These are phyloP conservation scores for Eriosoma lanigerum DNA, from an alignment of 1,140 invertebrate genomes.

Conservation along the genomic window DNA sequence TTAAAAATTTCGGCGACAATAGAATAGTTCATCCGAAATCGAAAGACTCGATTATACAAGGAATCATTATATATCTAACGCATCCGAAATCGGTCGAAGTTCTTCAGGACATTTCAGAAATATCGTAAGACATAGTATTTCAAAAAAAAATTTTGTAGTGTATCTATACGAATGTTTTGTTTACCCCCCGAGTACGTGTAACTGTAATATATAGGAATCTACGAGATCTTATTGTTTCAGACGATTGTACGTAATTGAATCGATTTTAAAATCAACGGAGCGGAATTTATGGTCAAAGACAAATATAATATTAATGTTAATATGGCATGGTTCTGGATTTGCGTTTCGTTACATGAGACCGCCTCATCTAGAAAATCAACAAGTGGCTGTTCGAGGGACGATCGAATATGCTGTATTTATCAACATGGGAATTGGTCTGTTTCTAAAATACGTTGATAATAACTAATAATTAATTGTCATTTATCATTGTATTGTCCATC, in stretches of 20 bases:
- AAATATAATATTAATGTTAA: slow-evolving; percentile 33
- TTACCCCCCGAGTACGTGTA: too few species aligned
- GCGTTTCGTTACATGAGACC: slow-evolving; percentile 14
- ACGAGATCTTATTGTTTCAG: background rate
- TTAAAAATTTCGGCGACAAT: background rate
- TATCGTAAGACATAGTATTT: background rate
- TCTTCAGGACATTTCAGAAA: background rate
- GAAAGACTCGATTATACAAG: slow-evolving; percentile 17
- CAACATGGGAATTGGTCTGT: background rate
- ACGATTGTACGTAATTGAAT: background rate
- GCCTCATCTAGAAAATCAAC: slow-evolving; percentile 8
- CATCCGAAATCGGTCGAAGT: background rate
- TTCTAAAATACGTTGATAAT: too few species aligned
- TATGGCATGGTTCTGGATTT: slow-evolving; percentile 40
- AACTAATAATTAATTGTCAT: background rate
- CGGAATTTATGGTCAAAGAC: slow-evolving; percentile 12
- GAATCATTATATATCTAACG: slow-evolving; percentile 18
- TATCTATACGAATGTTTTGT: too few species aligned
- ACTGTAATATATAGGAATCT: too few species aligned
- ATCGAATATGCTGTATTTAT: slow-evolving; percentile 30
- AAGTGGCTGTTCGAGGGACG: background rate
- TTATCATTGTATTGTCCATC: too few species aligned
- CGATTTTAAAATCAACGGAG: slow-evolving; percentile 8
- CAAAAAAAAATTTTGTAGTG: too few species aligned
- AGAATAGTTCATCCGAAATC: slow-evolving; percentile 33